Evolutionary conservation across 2,797 vertebrate species (phyloP).

Genomic region (Pipistrellus nathusii): DNA sequence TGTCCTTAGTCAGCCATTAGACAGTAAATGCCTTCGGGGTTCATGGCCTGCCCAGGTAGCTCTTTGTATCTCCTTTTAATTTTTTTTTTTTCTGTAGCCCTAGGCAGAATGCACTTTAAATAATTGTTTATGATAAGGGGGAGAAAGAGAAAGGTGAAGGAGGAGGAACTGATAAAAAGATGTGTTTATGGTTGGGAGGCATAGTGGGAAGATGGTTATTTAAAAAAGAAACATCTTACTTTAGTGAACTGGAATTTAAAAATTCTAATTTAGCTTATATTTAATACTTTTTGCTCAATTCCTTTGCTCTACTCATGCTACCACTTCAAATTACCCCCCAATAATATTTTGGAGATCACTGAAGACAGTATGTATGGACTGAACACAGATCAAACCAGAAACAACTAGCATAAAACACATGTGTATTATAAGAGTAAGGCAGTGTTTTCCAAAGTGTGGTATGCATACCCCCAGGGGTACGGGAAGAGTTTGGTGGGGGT

Average conservation of each 20-base stretch:
- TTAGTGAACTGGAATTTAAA: neutral
- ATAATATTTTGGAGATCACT: neutral
- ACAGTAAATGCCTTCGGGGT: neutral
- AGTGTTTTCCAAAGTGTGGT: too few species aligned
- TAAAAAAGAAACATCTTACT: neutral
- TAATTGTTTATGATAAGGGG: constrained; percentile 32
- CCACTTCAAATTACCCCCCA: neutral
- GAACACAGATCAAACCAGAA: constrained; percentile 12
- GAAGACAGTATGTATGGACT: neutral
- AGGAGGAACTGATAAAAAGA: neutral
- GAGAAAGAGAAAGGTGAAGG: neutral
- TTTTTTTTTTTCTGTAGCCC: neutral
- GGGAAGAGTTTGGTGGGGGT: too few species aligned
- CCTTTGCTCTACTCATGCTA: neutral
- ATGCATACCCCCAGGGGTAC: too few species aligned
- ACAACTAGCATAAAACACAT: neutral
- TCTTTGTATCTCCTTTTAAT: neutral
- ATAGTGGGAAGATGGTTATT: neutral
- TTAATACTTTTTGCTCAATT: neutral
- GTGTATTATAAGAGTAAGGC: neutral
- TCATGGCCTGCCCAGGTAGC: neutral
- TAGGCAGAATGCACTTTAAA: constrained; percentile 4
- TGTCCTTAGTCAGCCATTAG: neutral
- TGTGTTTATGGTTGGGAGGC: neutral
- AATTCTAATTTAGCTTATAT: neutral